A percentile compares a stretch with the other conserved stretches of the same genome.
These are phyloP conservation scores for Antitype chi DNA, from an alignment of 2,888 invertebrate species.

Conservation along the genomic window DNA sequence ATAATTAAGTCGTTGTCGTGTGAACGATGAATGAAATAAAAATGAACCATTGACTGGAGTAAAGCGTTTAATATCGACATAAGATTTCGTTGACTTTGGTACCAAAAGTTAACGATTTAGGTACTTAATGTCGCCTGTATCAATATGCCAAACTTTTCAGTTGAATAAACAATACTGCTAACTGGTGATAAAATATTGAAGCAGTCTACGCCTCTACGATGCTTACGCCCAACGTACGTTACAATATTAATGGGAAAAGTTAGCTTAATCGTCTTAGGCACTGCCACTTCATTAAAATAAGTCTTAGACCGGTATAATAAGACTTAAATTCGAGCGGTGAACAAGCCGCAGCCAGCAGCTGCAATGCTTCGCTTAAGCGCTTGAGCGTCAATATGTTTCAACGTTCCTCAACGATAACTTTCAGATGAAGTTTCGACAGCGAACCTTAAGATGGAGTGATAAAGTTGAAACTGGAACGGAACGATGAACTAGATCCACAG, in stretches of 20 bases:
- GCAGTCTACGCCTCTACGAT: slow-evolving; percentile 14
- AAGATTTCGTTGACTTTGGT: background rate
- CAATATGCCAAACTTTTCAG: slow-evolving; percentile 33
- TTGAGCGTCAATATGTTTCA: slow-evolving; percentile 60
- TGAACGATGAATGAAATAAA: background rate
- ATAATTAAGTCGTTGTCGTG: too few relatives aligned
- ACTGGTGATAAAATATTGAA: slow-evolving; percentile 51
- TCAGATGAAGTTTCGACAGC: slow-evolving; percentile 34
- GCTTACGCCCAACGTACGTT: slow-evolving; percentile 38
- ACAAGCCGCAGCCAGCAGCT: slow-evolving; percentile 54
- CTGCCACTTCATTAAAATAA: slow-evolving; percentile 19
- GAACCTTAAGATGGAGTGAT: slow-evolving; percentile 40
- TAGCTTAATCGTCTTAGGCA: slow-evolving; percentile 47
- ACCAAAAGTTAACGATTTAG: background rate
- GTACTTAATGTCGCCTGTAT: background rate
- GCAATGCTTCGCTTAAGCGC: slow-evolving; percentile 59
- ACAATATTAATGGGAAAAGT: slow-evolving; percentile 59
- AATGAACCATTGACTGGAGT: background rate
- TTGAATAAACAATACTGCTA: slow-evolving; percentile 42
- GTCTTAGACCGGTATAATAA: slow-evolving; percentile 28
- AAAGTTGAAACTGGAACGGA: slow-evolving; percentile 49
- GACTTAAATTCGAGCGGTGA: slow-evolving; percentile 35
- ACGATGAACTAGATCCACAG: slow-evolving; percentile 24
- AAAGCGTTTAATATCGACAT: background rate
- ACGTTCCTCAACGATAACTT: slow-evolving; percentile 45